Conservation (phyloP, 2,797 vertebrate genomes). For the Crenuchus spilurus region DNA sequence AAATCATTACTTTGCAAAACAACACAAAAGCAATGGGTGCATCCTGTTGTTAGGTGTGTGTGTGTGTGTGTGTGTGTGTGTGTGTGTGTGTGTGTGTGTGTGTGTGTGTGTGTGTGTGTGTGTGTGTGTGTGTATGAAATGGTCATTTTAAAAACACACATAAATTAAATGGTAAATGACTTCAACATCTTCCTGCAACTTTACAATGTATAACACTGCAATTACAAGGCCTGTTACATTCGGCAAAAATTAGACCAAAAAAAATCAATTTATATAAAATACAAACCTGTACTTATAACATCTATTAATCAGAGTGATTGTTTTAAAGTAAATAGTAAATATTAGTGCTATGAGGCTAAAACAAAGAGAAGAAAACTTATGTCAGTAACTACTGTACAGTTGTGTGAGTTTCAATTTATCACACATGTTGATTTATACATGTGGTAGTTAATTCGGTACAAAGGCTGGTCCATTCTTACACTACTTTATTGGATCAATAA, state of each 20-base stretch:
- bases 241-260: too few species aligned
- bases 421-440: neutral
- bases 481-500: slow-evolving; percentile 1
- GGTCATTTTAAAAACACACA: too few species aligned
- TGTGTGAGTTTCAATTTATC: neutral
- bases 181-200: neutral
- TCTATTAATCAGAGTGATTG: too few species aligned
- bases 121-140: neutral
- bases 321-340: too few species aligned
- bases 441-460: neutral
- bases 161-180: neutral
- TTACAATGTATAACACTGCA: neutral
- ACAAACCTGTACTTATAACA: too few species aligned
- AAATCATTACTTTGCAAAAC: neutral
- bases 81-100: neutral
- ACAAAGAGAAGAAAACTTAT: neutral
- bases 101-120: neutral
- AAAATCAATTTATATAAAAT: too few species aligned
- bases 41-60: neutral
- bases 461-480: neutral
- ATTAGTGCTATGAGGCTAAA: neutral
- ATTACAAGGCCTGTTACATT: too few species aligned
- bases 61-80: neutral
- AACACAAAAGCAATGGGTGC: neutral
- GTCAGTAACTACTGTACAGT: neutral